Evolutionary conservation across 2,888 invertebrate species (phyloP).

Genomic region (Drosophila mettleri): DNA sequence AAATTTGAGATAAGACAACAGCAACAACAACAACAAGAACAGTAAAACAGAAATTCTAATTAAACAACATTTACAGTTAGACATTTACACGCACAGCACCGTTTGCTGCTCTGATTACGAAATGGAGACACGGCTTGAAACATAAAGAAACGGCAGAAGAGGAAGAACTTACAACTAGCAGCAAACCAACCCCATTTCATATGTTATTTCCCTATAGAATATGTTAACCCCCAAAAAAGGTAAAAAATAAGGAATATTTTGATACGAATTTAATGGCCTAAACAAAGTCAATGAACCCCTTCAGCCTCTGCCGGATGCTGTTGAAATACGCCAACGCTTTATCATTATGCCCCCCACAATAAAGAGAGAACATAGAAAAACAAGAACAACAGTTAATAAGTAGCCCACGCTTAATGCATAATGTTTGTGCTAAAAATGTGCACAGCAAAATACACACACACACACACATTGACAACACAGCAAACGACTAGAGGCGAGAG

Average conservation of each 20-base stretch:
- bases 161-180: slow-evolving; percentile 9
- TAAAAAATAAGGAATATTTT: slow-evolving; percentile 23
- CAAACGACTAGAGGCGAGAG: slow-evolving; percentile 3
- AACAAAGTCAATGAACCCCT: slow-evolving; percentile 54
- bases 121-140: slow-evolving; percentile 43
- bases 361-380: slow-evolving; percentile 5
- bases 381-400: slow-evolving; percentile 41
- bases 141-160: background rate
- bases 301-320: slow-evolving; percentile 23
- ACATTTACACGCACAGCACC: slow-evolving; percentile 36
- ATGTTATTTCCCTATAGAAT: slow-evolving; percentile 2
- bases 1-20: slow-evolving; percentile 60
- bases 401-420: slow-evolving; percentile 52
- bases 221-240: slow-evolving; percentile 56
- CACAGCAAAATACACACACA: slow-evolving; percentile 26
- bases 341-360: slow-evolving; percentile 28
- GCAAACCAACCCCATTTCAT: slow-evolving; percentile 51
- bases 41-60: slow-evolving; percentile 45
- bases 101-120: slow-evolving; percentile 66
- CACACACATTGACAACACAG: slow-evolving; percentile 7
- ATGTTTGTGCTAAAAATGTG: slow-evolving; percentile 33
- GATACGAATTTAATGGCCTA: slow-evolving; percentile 27
- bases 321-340: slow-evolving; percentile 32
- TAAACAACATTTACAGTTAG: slow-evolving; percentile 58
- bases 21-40: slow-evolving; percentile 17